Base-by-base conservation (phyloP, 1,140 invertebrate genomes). In the Hyles euphorbiae region DNA sequence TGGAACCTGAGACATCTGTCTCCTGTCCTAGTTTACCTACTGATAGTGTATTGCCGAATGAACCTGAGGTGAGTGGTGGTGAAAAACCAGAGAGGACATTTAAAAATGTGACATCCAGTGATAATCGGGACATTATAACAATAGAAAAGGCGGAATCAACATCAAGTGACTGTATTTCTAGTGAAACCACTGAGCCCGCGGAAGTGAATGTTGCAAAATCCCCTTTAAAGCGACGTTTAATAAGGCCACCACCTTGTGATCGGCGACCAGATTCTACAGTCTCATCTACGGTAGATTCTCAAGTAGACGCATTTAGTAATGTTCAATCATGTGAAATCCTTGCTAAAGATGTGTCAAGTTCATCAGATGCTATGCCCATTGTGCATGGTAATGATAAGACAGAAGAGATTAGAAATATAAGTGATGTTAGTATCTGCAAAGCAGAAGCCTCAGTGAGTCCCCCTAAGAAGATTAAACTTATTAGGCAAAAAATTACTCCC, bases 381-480 rank as follows among this genome's bases (percentile, higher is more conserved):
- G 63, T 81, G 71, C 70, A 80, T 72, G 77, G 70, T 81, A 83
- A 78, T 77, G 68, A 72, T 67, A 84, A 82, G 65, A 70, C 74
- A 65, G 73, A 82, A 78, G 81, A 84, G 70, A 83, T 76, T 82
- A 86, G 75, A 75, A 82, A 74, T 78, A 63, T 86, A 76, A 84
- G 77, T 79, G 84, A 84, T 74, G 68, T 82, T 74, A 87, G 74
- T 81, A 74, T 84, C 74, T 85, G 86, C 72, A 81, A 87, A 85
- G 83, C 83, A 79, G 86, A 88, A 78, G 82, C 81, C 61, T 83
- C 85, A 46, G 67, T 70, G 49, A 77, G 73, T 78, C 71, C 86
- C 69, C 66, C 76, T 74, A 87, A 82, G 74, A 88, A 83, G 81
- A 85, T 88, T 74, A 88, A 80, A 71, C 76, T 88, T 61, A 76